Base-by-base conservation (phyloP, 2,113 vertebrate species). In the Mesoclemmys tuberculata region DNA sequence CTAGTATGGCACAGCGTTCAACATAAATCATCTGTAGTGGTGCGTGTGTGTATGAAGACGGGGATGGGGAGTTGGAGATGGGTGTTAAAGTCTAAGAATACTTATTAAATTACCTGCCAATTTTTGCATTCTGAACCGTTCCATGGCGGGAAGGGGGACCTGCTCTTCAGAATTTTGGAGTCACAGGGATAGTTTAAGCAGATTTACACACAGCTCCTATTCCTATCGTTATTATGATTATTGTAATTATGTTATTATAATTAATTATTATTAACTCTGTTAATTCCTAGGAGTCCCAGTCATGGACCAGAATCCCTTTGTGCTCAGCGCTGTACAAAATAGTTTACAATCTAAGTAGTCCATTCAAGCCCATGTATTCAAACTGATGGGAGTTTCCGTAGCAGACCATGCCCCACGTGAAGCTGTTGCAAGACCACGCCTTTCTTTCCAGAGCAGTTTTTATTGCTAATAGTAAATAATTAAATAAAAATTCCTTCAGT, bases 401-500 rank as follows among this genome's bases (percentile, higher is more conserved):
- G 64, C 16, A 38, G 35, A 71, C 38, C n/a, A 10, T 38, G n/a
- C 9, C 35, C 19, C 64, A 71, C 2, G 16, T 10, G n/a, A 38
- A 22, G 64, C 18, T 71, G 64, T 8, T 38, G 9, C n/a, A 18
- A 18, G 64, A 38, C 64, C 64, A 38, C 2, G 19, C n/a, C 19
- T 5, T 22, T 71, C 64, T 38, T 71, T 38, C 64, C 21, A 10
- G 9, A 38, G 64, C 64, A 11, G n/a, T 38, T 71, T 71, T 58
- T 71, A n/a, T 38, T 21, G n/a, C 10, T 71, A 18, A 38, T 71
- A 71, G 38, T 38, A 38, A 71, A 71, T 22, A 71, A 68, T n/a
- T 68, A 38, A 10, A 61, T 90, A 82, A 95, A 80, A 81, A 78
- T 90, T 91, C 86, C 92, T 93, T 88, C 44, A 90, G 83, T 74